Percentiles rank a stretch among this genome's conserved stretches.
Conservation (phyloP, 1,140 invertebrate genomes). For the Lordiphosa stackelbergi region DNA sequence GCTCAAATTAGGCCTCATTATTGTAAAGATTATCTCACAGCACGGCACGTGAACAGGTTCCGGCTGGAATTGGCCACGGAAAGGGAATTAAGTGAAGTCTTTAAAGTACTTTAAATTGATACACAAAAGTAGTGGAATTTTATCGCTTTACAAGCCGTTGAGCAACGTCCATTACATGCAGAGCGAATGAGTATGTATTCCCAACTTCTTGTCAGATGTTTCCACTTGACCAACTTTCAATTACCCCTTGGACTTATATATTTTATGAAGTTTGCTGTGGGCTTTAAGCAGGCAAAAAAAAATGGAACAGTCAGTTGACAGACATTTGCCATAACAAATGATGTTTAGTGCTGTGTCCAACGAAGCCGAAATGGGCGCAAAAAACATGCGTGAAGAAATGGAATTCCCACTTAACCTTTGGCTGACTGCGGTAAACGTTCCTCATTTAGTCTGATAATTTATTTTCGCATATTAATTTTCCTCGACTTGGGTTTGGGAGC, state of each 20-base stretch:
- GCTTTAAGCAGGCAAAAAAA: slow-evolving; percentile 3
- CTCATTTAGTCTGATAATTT: slow-evolving; percentile 75
- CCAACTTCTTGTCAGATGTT: slow-evolving; percentile 18
- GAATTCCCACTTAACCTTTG: slow-evolving; percentile 25
- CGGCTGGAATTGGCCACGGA: slow-evolving; percentile 7
- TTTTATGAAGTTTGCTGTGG: not conserved
- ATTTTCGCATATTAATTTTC: slow-evolving; percentile 75
- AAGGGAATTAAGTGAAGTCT: slow-evolving; percentile 15
- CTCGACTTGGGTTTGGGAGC: slow-evolving; percentile 14
- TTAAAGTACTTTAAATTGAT: slow-evolving; percentile 29
- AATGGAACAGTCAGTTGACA: slow-evolving; percentile 32
- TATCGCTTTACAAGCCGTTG: slow-evolving; percentile 64
- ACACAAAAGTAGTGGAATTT: slow-evolving; percentile 38
- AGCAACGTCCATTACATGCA: slow-evolving; percentile 23
- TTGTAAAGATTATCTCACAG: slow-evolving; percentile 44
- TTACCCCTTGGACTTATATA: slow-evolving; percentile 43
- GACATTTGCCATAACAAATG: slow-evolving; percentile 51
- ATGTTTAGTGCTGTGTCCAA: slow-evolving; percentile 61
- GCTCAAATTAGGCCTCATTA: slow-evolving; percentile 68
- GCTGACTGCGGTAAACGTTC: slow-evolving; percentile 43
- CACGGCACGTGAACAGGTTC: slow-evolving; percentile 33
- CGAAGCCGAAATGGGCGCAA: slow-evolving; percentile 63
- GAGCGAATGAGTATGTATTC: not conserved
- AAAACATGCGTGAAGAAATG: slow-evolving; percentile 64
- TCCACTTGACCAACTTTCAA: slow-evolving; percentile 72